Base-by-base conservation (phyloP, 2,888 invertebrate genomes). In the Drosophila gaucha region DNA sequence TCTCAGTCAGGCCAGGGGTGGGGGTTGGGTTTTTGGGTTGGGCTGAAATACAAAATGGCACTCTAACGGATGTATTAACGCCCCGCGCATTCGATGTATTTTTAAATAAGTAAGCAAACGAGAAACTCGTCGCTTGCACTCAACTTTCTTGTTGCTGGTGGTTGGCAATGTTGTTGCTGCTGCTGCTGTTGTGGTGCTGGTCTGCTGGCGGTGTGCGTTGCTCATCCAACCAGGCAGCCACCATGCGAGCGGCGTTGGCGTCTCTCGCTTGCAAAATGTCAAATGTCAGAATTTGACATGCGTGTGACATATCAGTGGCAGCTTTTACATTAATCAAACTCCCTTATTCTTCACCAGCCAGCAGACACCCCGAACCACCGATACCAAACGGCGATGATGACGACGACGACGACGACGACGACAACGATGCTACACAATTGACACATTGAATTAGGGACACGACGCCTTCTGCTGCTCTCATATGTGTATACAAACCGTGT, bases 291-390 rank as follows among this genome's bases (percentile, higher is more conserved):
- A 89, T 90, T 91, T 92, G 92, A 92, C 91, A 91, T 92, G 91
- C 91, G 90, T 92, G 91, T 91, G 92, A 92, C 92, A 91, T 91
- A 92, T 92, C 91, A 92, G 91, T 91, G 92, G 92, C 92, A 92
- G 91, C 90, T 90, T 89, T 85, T 91, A 91, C 92, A 92, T 92
- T 92, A 92, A 92, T 92, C 92, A 92, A 92, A 91, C 90, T 91
- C 91, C 87, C 90, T 90, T 89, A 86, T 91, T 89, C 84, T 86
- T 76, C 73, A 66, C 60, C 68, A 35, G 50, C 33, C 26, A 35
- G 41, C 10, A 43, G 47, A 58, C 43, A 58, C 30, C 54, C 54
- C 54, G 39, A 28, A 26, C 55, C 55, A 51, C 18, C 51, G 14
- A 55, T 46, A 58, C 54, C 59, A 70, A 65, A 65, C 59, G 67